A percentile compares a stretch with the other conserved stretches of the same genome.
phyloP scores from a whole-genome alignment of 1,140 invertebrate species.

The Lineus longissimus region DNA sequence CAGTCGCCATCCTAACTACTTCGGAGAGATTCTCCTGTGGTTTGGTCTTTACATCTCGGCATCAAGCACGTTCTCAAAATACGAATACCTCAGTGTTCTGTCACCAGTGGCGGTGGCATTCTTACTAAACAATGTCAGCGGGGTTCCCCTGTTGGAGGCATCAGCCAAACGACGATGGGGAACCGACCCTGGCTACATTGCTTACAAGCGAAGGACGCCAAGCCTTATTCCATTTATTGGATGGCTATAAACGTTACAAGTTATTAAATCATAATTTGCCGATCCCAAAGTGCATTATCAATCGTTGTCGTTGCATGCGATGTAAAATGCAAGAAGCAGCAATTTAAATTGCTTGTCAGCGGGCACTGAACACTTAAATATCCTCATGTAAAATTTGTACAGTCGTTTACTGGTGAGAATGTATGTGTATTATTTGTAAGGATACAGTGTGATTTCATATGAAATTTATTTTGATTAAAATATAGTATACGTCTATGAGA shows the following conservation, averaged over 20 bases:
- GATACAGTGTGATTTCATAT: no score
- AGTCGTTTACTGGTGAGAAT: no score
- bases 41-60: constrained; percentile 77
- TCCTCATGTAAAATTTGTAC: no score
- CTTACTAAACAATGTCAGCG: constrained; percentile 44
- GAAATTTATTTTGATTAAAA: no score
- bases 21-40: constrained; percentile 91
- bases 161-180: constrained; percentile 44
- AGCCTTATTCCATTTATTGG: constrained; percentile 44
- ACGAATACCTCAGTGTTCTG: constrained; percentile 41
- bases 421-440: no score
- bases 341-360: no score
- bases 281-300: no score
- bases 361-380: no score
- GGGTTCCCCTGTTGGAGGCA: constrained; percentile 45
- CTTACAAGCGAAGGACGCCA: constrained; percentile 42
- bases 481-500: no score
- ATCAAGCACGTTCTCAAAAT: constrained; percentile 26
- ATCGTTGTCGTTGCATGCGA: no score
- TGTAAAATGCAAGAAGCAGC: no score
- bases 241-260: constrained; percentile 23
- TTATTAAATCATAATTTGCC: no score
- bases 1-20: constrained; percentile 90
- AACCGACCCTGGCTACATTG: constrained; percentile 33
- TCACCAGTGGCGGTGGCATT: constrained; percentile 44